Evolutionary conservation across 2,797 vertebrate genomes (phyloP), one percentile per base, ranked within the genome.

Genomic region (Erpetoichthys calabaricus): DNA sequence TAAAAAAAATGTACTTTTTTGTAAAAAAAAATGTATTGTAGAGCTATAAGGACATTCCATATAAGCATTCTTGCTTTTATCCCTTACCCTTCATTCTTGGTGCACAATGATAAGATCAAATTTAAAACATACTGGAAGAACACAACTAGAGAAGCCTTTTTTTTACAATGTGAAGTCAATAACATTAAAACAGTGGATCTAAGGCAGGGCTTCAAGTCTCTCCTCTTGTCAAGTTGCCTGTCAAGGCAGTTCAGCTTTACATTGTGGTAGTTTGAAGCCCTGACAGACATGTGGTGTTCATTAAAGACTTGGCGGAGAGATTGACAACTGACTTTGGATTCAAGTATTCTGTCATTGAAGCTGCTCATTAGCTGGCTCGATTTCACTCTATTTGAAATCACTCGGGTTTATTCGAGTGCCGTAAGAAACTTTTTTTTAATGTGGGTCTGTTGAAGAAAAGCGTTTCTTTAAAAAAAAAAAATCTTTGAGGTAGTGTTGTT

Each of bases 361-460:
- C 57, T 58, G 41, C 53, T 62, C 57, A 59, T 62, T 62, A 62
- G 61, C 53, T 45, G 51, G 44, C 58, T 47, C 51, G 51, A 45
- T 55, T 59, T 45, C 47, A 44, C 49, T 59, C 54, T 25, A 25
- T 25, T 25, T 25, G 25, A 25, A 25, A 1, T 25, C 61, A 10
- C 57, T 42, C 10, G 57, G 61, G 57, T 57, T 47, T 44, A 56
- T 8, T 7, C 6, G 45, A 61, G 46, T 57, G 55, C 47, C 60
- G 57, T 42, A 53, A 25, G 25, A 25, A 25, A 25, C 25, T 25
- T 25, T 25, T 25, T 25, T 25, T 25, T 25, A 25, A 25, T 25
- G 25, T 25, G 25, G 25, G 25, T 25, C 25, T 25, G 25, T 25
- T 25, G 25, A 25, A 25, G 25, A 25, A 25, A 25, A 25, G 25